phyloP scores from a whole-genome alignment of 2,113 vertebrate species.

The Corythaixoides concolor region DNA sequence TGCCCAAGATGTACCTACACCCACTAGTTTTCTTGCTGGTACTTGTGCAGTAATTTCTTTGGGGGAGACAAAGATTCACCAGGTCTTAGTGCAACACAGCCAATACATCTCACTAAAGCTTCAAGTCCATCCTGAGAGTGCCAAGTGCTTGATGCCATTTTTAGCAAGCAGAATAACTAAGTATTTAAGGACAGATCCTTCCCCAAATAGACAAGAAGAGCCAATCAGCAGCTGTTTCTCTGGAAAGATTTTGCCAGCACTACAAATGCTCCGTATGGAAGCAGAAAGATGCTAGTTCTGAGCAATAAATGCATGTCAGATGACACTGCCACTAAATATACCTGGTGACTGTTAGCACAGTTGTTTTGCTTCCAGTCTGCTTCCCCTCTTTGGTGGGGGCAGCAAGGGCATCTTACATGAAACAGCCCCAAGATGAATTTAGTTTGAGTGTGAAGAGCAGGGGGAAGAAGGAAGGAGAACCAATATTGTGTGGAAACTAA shows the following conservation, averaged over 20 bases:
- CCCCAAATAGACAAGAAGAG: constrained; percentile 31
- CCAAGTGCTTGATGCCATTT: neutral
- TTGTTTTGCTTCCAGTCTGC: constrained; percentile 52
- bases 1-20: neutral
- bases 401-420: neutral
- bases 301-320: constrained; percentile 35
- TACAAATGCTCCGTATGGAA: constrained; percentile 17
- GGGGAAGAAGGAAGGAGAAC: neutral
- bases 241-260: constrained; percentile 36
- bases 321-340: constrained; percentile 62
- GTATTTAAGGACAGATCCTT: constrained; percentile 46
- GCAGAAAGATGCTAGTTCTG: constrained; percentile 23
- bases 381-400: constrained; percentile 13
- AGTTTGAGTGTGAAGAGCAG: neutral
- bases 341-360: constrained; percentile 21
- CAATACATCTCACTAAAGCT: neutral
- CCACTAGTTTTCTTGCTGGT: neutral
- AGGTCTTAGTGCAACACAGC: neutral
- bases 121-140: neutral
- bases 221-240: constrained; percentile 47
- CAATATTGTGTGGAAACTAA: constrained; percentile 43
- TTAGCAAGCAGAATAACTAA: constrained; percentile 34
- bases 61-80: neutral
- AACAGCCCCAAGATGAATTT: neutral
- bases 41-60: neutral